Percentiles rank a stretch among this genome's conserved stretches.
These are phyloP conservation scores for Numenius arquata DNA, from an alignment of 2,113 vertebrate species.

Conservation along the genomic window DNA sequence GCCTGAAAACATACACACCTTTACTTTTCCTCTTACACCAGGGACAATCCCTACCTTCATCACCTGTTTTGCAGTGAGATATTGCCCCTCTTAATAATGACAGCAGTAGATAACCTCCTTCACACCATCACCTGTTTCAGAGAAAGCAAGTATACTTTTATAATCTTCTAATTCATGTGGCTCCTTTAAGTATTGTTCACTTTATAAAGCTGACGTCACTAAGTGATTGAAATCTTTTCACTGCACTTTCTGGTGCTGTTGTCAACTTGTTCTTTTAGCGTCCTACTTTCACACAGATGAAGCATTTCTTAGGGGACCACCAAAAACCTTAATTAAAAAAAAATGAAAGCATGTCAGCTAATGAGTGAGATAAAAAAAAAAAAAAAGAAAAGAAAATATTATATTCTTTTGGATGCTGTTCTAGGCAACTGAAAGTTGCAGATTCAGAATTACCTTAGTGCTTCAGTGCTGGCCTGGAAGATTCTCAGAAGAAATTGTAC, in stretches of 20 bases:
- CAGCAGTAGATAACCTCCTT: not conserved
- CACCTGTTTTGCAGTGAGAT: conserved; percentile 34
- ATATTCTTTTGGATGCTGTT: not conserved
- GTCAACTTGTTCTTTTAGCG: not conserved
- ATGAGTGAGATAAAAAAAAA: not conserved
- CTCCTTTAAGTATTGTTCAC: not conserved
- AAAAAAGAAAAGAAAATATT: not conserved
- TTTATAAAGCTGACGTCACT: not conserved
- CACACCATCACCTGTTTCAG: not conserved
- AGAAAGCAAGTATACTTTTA: not conserved
- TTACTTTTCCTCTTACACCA: not conserved
- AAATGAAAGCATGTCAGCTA: not conserved
- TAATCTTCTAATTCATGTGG: not conserved
- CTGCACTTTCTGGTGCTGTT: not conserved
- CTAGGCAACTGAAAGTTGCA: not conserved
- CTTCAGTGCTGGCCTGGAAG: not conserved
- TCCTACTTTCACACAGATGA: not conserved
- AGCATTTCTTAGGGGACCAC: not conserved
- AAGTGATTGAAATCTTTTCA: not conserved
- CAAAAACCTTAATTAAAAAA: not conserved
- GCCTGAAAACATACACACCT: not conserved
- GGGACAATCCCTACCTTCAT: conserved; percentile 23
- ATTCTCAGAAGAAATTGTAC: not conserved
- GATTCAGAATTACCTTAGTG: not conserved
- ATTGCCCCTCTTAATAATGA: not conserved